Base-by-base conservation (phyloP, 2,113 vertebrate genomes). In the Chunga burmeisteri region DNA sequence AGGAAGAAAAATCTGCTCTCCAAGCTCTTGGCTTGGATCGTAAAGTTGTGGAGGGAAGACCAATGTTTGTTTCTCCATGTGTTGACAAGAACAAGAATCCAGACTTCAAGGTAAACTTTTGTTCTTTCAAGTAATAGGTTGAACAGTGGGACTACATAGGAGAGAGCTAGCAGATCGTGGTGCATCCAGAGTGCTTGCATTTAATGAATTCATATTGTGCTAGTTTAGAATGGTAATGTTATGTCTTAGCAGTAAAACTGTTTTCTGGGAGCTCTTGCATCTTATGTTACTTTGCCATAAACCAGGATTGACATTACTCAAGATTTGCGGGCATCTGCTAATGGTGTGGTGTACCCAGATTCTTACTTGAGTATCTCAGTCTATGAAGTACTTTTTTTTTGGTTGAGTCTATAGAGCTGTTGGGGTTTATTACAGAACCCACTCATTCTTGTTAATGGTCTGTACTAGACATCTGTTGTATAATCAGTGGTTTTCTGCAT, bases 51-150 rank as follows among this genome's bases (percentile, higher is more conserved):
- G 99, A 99, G 14, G 99, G 99, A 25, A 98, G 99, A 92, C 99
- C 99, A 0, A 99, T 99, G 99, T 99, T 99, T 87, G 99, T 99
- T 19, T 99, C 99, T 9, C 99, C 99, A 0, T 99, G 99, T 73
- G 98, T 99, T 13, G 99, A 99, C 96, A 99, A 99, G 98, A 99
- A 97, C 98, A 99, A 99, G 96, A 99, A 99, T 55, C 99, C 99
- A 1, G 98, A 99, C 53, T 99, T 99, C 7, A 99, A 99, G 99
- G 99, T 99, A 93, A 40, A 49, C 13, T 61, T 67, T 13, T 25
- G 6, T 11, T 75, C 47, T 29, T 59, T 56, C 16, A 16, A 34
- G 38, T 29, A n/a, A 7, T 3, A 5, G 30, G 22, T 53, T 61
- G 32, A 58, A 5, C 7, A 11, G 26, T 14, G 49, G 56, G 18